Conservation (phyloP, 1,140 invertebrate genomes). For the Caenorhabditis remanei region DNA sequence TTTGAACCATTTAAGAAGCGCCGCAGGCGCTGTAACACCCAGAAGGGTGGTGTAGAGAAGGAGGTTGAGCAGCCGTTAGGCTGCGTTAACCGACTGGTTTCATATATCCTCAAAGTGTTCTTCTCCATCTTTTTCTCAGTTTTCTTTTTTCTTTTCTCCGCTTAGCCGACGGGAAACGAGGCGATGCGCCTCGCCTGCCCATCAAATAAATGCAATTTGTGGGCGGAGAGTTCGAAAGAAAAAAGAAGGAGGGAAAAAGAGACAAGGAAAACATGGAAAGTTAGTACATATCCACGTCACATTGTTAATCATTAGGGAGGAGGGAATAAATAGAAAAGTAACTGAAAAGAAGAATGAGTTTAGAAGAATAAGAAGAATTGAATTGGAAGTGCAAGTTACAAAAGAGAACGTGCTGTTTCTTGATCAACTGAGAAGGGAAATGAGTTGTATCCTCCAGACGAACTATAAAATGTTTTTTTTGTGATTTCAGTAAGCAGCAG, state of each 20-base stretch:
- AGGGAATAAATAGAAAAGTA: constrained; percentile 24
- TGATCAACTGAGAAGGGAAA: neutral
- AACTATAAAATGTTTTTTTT: neutral
- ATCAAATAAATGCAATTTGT: constrained; percentile 57
- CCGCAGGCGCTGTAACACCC: too few species aligned
- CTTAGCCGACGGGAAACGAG: constrained; percentile 34
- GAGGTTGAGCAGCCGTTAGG: too few species aligned
- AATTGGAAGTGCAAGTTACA: neutral
- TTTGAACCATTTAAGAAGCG: too few species aligned
- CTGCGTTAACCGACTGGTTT: too few species aligned
- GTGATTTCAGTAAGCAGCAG: neutral
- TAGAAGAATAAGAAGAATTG: neutral
- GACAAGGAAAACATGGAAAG: constrained; percentile 10
- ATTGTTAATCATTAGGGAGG: constrained; percentile 18
- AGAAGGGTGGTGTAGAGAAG: too few species aligned
- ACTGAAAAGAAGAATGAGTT: neutral
- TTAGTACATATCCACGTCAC: constrained; percentile 35
- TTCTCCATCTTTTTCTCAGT: constrained; percentile 28
- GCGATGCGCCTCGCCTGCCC: constrained; percentile 38
- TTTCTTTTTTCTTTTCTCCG: constrained; percentile 15
- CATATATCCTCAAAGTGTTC: constrained; percentile 37
- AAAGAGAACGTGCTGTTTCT: neutral
- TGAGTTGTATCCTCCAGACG: neutral
- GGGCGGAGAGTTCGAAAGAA: constrained; percentile 45
- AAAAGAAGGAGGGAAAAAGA: neutral